Percentiles rank a stretch among this genome's conserved stretches.
phyloP scores from a whole-genome alignment of 2,888 invertebrate genomes.

The Liodrosophila aerea region DNA sequence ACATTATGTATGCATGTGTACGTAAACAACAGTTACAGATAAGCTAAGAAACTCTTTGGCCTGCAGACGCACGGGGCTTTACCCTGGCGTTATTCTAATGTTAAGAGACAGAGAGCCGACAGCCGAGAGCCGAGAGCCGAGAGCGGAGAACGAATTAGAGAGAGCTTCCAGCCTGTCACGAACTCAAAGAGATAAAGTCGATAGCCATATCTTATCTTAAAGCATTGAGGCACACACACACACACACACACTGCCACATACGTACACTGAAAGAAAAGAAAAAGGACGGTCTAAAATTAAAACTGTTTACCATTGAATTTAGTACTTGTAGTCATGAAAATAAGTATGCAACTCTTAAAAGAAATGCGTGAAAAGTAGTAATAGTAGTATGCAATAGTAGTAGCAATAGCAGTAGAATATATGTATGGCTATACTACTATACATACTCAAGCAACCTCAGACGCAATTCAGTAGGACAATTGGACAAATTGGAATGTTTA shows the following conservation, averaged over 20 bases:
- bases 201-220: constrained; percentile 67
- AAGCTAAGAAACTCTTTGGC: constrained; percentile 17
- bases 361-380: no score
- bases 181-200: constrained; percentile 57
- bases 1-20: background rate
- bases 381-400: no score
- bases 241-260: constrained; percentile 10
- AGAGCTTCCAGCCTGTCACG: constrained; percentile 6
- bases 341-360: no score
- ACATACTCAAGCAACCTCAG: no score
- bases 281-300: no score
- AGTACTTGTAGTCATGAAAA: no score
- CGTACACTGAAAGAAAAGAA: background rate
- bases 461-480: no score
- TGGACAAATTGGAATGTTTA: no score
- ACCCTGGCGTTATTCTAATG: constrained; percentile 3
- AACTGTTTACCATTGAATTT: no score
- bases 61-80: background rate
- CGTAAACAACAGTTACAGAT: constrained; percentile 26
- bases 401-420: no score
- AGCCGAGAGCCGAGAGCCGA: background rate
- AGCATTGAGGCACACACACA: constrained; percentile 54
- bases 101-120: background rate
- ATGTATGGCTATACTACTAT: no score
- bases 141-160: background rate